phyloP scores from a whole-genome alignment of 2,888 invertebrate species.

The Perizoma affinitatum region DNA sequence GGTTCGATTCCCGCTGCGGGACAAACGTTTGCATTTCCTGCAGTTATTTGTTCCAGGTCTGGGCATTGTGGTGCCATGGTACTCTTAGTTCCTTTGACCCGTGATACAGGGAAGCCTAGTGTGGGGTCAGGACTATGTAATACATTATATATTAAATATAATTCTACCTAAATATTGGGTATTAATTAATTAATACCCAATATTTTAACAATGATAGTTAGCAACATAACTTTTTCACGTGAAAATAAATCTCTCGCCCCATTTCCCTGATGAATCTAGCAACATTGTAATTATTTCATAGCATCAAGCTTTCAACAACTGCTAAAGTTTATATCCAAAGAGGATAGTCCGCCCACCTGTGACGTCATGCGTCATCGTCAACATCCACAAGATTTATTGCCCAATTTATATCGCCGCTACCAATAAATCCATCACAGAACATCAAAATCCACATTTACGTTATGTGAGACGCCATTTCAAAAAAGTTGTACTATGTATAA shows the following conservation, averaged over 20 bases:
- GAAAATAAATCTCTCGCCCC: constrained; percentile 16
- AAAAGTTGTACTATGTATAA: constrained; percentile 32
- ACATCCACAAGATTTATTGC: constrained; percentile 55
- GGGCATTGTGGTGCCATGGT: no score
- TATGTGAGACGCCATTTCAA: constrained; percentile 63
- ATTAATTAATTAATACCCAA: no score
- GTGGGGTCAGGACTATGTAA: no score
- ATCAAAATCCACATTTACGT: constrained; percentile 69
- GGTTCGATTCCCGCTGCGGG: no score
- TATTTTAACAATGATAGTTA: no score
- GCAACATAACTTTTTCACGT: constrained; percentile 3
- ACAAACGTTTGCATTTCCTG: no score
- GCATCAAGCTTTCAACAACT: constrained; percentile 53
- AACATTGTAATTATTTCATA: constrained; percentile 26
- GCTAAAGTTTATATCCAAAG: constrained; percentile 29
- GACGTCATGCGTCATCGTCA: constrained; percentile 36
- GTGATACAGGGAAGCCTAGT: no score
- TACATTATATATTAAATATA: no score
- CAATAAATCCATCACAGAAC: constrained; percentile 77
- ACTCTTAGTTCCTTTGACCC: no score
- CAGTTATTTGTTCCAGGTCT: no score
- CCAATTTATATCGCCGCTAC: constrained; percentile 65
- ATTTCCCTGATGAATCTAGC: constrained; percentile 21
- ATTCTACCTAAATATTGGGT: no score
- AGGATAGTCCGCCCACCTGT: constrained; percentile 61